These are phyloP conservation scores for Yponomeuta plumbellus DNA, from an alignment of 2,888 invertebrate genomes.

Conservation along the genomic window DNA sequence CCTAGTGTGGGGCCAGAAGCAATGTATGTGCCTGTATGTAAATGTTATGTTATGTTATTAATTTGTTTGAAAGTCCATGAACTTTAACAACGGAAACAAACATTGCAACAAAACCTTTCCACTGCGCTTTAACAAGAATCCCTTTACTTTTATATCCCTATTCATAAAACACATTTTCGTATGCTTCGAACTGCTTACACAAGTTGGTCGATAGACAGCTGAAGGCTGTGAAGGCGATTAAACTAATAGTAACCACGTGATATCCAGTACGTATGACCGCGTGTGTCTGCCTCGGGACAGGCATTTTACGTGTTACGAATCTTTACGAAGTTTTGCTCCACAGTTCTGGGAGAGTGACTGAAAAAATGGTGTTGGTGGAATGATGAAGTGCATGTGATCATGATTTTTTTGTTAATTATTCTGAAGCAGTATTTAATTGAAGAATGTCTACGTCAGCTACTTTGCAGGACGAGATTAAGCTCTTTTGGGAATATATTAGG, in stretches of 20 bases:
- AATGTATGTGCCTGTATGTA: no score
- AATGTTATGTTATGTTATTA: no score
- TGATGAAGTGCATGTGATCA: neutral
- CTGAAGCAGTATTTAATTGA: neutral
- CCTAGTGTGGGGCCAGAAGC: no score
- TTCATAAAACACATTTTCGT: neutral
- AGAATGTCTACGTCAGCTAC: constrained; percentile 39
- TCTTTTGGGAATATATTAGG: constrained; percentile 71
- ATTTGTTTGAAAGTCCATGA: neutral
- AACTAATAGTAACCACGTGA: neutral
- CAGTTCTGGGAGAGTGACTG: neutral
- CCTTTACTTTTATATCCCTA: neutral
- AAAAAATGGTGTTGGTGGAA: neutral
- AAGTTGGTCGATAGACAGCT: neutral
- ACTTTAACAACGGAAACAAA: neutral
- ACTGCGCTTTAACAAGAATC: neutral
- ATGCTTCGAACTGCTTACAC: neutral
- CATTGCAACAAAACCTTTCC: neutral
- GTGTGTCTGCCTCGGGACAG: neutral
- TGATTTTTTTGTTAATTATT: neutral
- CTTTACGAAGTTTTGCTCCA: neutral
- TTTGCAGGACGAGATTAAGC: constrained; percentile 56
- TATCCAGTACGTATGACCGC: neutral
- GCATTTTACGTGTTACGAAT: neutral
- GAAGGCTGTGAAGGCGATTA: neutral